Base-by-base conservation (phyloP, 1,140 invertebrate species). In the Kradibia gibbosae region DNA sequence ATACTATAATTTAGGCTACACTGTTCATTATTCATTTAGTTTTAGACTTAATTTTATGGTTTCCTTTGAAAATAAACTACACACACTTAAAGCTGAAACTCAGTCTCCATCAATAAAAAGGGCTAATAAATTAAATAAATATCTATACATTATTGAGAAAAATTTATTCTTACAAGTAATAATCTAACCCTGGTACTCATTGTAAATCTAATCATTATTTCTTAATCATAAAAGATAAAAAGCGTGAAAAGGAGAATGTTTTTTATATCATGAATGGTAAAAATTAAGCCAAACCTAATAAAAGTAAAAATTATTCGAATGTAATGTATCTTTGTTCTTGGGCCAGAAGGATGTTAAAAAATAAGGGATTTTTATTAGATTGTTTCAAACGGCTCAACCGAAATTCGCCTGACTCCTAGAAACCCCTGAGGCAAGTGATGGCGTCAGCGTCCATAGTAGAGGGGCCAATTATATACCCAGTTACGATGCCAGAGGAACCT, bases 331-430 rank as follows among this genome's bases (percentile, higher is more conserved):
- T 25, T 25, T 5, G 1, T 25, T 28, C 72, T 48, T 55, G 39
- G 62, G n/a, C 3, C 11, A 48, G n/a, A 13, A 71, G 25, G n/a
- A 55, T 25, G 36, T 13, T 10, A 20, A 11, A 84, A 88, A 86
- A 87, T 85, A 84, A 86, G 83, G 84, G 86, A 87, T 89, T 88
- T 80, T 90, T 89, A 89, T 89, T 88, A 85, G 87, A 89, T 88
- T 86, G 86, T 84, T 85, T 83, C 86, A 85, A 85, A 78, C 82
- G 85, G 85, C 86, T 70, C 73, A 67, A 86, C 85, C 71, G 85
- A 87, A 87, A 80, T 85, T 84, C 83, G 83, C 79, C 86, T 85
- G 85, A 90, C 89, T 90, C 86, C 86, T 89, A 90, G 88, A 90
- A 90, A 88, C 88, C 88, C 88, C 88, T 87, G 86, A 87, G 88